Evolutionary conservation across 2,797 vertebrate genomes (phyloP).

Genomic region (Acanthiza pusilla): DNA sequence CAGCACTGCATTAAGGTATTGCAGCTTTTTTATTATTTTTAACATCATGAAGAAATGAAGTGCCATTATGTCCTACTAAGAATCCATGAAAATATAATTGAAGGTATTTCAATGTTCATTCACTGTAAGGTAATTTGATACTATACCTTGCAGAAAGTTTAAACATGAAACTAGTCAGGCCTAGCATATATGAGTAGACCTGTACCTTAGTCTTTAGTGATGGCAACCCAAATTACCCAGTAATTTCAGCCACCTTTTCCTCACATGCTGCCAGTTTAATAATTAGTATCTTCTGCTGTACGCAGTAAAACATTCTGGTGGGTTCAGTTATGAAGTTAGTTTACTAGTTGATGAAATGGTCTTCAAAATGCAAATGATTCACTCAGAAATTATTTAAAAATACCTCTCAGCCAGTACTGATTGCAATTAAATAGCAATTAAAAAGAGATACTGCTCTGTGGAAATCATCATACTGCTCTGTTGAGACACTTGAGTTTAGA

Average conservation of each 20-base stretch:
- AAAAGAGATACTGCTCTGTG: not conserved
- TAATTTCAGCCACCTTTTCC: not conserved
- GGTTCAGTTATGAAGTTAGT: not conserved
- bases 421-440: conserved; percentile 25
- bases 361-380: conserved; percentile 7
- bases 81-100: not conserved
- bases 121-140: not conserved
- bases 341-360: not conserved
- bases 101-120: not conserved
- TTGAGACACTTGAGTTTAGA: not conserved
- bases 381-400: conserved; percentile 25
- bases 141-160: not conserved
- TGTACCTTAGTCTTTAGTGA: not conserved
- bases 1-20: not conserved
- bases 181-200: not conserved
- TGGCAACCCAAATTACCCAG: not conserved
- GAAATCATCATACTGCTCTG: not conserved
- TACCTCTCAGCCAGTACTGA: not conserved
- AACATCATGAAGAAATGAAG: not conserved
- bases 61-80: not conserved
- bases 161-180: not conserved
- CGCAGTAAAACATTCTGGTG: not conserved
- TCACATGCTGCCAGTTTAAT: not conserved
- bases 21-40: not conserved
- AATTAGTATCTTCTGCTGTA: not conserved